Conservation (phyloP, 2,888 invertebrate species). For the Luperina nickerlii region DNA sequence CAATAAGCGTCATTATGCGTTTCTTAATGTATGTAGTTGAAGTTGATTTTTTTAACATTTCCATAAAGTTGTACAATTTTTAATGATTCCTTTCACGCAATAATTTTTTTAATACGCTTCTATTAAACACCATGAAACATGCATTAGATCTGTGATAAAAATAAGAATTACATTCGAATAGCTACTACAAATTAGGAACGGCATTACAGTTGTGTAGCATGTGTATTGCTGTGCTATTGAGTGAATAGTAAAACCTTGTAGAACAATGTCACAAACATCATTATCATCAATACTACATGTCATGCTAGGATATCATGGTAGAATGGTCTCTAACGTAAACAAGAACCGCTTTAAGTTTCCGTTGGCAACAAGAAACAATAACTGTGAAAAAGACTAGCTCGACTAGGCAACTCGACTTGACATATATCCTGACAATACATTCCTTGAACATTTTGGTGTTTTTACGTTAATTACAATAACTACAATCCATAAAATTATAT, state of each 20-base stretch:
- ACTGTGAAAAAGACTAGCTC: not conserved
- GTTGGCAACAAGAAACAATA: not conserved
- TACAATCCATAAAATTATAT: constrained; percentile 61
- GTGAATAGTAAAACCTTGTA: constrained; percentile 19
- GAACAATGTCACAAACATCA: constrained; percentile 16
- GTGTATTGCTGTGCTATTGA: not conserved
- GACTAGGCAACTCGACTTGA: not conserved
- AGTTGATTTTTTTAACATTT: constrained; percentile 2
- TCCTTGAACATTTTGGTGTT: constrained; percentile 30
- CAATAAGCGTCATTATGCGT: constrained; percentile 2
- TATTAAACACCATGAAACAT: constrained; percentile 14
- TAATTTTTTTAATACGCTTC: not conserved
- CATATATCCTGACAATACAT: constrained; percentile 20
- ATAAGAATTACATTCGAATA: constrained; percentile 1
- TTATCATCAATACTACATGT: constrained; percentile 4
- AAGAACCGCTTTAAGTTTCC: not conserved
- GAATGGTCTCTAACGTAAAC: not conserved
- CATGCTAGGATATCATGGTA: not conserved
- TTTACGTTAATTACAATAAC: constrained; percentile 64
- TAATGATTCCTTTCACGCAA: constrained; percentile 11
- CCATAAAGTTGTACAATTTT: not conserved
- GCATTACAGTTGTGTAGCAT: constrained; percentile 7
- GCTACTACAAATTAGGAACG: constrained; percentile 8
- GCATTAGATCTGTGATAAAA: not conserved
- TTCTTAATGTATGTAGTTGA: not conserved